phyloP scores from a whole-genome alignment of 1,140 invertebrate species.

The Habropoda laboriosa region DNA sequence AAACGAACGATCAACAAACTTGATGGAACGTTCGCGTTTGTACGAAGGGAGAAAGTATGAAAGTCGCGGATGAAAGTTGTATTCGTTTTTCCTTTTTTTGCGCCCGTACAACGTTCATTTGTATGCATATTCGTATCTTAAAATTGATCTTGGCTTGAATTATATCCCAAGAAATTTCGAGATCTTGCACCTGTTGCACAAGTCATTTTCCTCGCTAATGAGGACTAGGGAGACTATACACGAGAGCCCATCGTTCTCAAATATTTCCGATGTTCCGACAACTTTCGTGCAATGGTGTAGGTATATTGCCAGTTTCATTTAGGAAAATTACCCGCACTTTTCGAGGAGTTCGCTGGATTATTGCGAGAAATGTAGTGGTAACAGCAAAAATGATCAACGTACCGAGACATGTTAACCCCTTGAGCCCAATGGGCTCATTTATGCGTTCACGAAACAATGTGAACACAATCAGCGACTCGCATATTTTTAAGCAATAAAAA shows the following conservation, averaged over 20 bases:
- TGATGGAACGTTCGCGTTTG: not conserved
- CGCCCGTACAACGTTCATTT: not conserved
- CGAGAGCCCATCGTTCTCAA: constrained; percentile 24
- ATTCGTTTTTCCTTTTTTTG: not conserved
- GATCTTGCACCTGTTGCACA: constrained; percentile 39
- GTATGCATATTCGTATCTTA: not conserved
- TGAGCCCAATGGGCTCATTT: too few species aligned
- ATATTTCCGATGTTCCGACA: constrained; percentile 21
- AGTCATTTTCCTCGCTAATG: constrained; percentile 23
- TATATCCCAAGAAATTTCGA: constrained; percentile 16
- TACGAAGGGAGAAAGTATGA: not conserved
- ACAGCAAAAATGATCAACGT: too few species aligned
- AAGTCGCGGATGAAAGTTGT: not conserved
- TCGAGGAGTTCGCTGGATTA: too few species aligned
- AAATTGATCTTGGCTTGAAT: constrained; percentile 20
- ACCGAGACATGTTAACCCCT: too few species aligned
- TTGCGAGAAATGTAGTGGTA: too few species aligned
- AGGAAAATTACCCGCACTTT: too few species aligned
- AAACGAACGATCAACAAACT: not conserved
- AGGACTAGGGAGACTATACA: constrained; percentile 6
- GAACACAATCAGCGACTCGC: too few species aligned
- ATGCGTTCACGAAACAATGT: too few species aligned
- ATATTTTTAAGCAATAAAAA: too few species aligned
- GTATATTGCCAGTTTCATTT: too few species aligned
- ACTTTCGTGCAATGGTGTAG: not conserved